phyloP scores from a whole-genome alignment of 2,888 invertebrate species.

The Dolichomitus sp. region DNA sequence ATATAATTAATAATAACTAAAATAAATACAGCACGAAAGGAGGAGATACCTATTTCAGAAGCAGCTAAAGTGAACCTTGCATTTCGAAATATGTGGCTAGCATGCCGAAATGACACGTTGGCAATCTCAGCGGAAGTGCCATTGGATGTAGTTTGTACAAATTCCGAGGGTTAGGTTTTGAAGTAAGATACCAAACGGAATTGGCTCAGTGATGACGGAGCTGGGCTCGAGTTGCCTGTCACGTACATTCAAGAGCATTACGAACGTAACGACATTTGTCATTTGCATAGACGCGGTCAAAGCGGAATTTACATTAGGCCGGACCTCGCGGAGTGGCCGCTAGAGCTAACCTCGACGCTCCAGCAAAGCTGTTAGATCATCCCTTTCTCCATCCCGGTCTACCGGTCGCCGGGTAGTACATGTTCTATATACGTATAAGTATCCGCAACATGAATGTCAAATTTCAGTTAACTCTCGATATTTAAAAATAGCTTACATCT shows the following conservation, averaged over 20 bases:
- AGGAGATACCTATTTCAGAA: neutral
- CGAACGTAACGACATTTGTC: conserved; percentile 71
- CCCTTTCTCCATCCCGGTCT: conserved; percentile 10
- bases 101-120: conserved; percentile 2
- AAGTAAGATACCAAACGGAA: conserved; percentile 39
- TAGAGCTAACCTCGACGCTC: conserved; percentile 29
- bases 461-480: neutral
- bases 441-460: conserved; percentile 5
- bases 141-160: conserved; percentile 36
- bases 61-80: too few relatives aligned
- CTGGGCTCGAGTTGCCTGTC: conserved; percentile 56
- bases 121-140: neutral
- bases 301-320: conserved; percentile 80
- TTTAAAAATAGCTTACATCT: neutral
- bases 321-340: conserved; percentile 61
- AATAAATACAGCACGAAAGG: neutral
- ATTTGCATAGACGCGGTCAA: conserved; percentile 84
- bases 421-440: neutral
- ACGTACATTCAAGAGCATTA: conserved; percentile 68
- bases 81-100: neutral
- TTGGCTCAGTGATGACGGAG: conserved; percentile 54
- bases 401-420: neutral
- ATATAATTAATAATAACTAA: neutral
- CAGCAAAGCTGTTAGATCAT: conserved; percentile 60
- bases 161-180: conserved; percentile 41